Evolutionary conservation across 2,797 vertebrate species (phyloP).

Genomic region (Emys orbicularis): DNA sequence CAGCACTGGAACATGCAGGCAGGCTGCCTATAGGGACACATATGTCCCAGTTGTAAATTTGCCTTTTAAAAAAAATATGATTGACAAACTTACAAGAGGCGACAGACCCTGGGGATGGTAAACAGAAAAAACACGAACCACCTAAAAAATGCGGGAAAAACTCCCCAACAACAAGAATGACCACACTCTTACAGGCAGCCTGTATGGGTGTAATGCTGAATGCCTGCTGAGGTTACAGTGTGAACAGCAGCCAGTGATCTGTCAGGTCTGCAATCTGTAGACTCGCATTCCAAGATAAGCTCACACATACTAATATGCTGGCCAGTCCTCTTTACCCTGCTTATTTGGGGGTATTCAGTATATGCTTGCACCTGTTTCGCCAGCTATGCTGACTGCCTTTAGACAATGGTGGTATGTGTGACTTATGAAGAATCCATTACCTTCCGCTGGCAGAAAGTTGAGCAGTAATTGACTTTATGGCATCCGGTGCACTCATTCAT

Average conservation of each 20-base stretch:
- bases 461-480: constrained; percentile 98
- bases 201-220: neutral
- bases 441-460: constrained; percentile 97
- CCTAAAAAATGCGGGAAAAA: neutral
- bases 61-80: neutral
- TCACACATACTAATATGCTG: neutral
- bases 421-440: constrained; percentile 71
- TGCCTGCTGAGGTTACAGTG: neutral
- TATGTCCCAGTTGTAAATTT: neutral
- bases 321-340: neutral
- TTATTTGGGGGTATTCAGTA: rapidly evolving
- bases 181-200: neutral
- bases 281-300: rapidly evolving
- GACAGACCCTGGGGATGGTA: neutral
- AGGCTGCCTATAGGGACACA: neutral
- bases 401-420: neutral
- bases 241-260: no score
- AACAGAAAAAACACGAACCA: neutral
- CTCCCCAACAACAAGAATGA: neutral
- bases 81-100: neutral
- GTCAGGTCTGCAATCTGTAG: neutral
- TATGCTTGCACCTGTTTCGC: neutral
- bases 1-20: neutral
- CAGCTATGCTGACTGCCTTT: neutral
- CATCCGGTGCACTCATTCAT: constrained; percentile 95